phyloP scores from a whole-genome alignment of 2,797 vertebrate species.

The Acanthis flammea region DNA sequence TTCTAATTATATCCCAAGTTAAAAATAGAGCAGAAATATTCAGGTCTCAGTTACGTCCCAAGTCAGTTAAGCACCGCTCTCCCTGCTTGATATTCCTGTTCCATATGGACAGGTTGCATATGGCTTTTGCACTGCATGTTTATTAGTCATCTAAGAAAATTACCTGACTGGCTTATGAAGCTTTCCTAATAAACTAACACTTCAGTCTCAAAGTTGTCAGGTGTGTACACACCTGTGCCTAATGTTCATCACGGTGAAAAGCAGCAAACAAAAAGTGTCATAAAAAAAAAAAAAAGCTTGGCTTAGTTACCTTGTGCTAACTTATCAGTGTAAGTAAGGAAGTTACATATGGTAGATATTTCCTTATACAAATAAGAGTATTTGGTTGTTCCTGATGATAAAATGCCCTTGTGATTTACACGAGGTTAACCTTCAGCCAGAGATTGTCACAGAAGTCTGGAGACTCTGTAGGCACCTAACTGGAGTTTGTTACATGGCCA shows the following conservation, averaged over 20 bases:
- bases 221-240: background rate
- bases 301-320: background rate
- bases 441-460: background rate
- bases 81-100: background rate
- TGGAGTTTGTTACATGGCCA: background rate
- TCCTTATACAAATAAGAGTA: background rate
- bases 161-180: background rate
- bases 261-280: background rate
- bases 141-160: background rate
- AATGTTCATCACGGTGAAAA: background rate
- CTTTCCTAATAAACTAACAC: background rate
- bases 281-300: background rate
- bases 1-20: constrained; percentile 6
- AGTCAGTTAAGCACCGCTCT: background rate
- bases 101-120: background rate
- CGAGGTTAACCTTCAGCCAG: background rate
- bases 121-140: background rate
- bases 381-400: background rate
- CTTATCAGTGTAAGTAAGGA: background rate
- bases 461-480: background rate
- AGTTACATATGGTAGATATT: background rate
- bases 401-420: background rate
- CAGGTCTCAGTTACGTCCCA: background rate
- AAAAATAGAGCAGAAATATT: constrained; percentile 31
- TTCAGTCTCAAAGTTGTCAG: background rate